Conservation (phyloP, 1,140 invertebrate species). For the Danaus melanippus region DNA sequence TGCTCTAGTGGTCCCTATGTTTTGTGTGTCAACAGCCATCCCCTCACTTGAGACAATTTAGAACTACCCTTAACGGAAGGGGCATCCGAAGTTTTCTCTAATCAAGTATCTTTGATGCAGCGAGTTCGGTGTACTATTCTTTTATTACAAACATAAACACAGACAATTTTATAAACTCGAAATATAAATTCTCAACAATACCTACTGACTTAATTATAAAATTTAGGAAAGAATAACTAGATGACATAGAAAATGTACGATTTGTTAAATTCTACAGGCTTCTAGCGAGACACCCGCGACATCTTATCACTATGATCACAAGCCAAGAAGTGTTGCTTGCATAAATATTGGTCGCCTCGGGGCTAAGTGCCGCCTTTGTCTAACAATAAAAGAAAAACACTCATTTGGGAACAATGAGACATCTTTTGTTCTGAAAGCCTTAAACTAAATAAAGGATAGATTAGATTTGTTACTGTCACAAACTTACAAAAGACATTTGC, state of each 20-base stretch:
- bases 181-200: too few species aligned
- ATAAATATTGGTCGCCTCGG: conserved; percentile 61
- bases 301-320: conserved; percentile 9
- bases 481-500: background rate
- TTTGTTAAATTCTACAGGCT: too few species aligned
- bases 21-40: conserved; percentile 21
- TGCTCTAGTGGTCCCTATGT: conserved; percentile 12
- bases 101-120: conserved; percentile 12
- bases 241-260: too few species aligned
- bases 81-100: conserved; percentile 20
- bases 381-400: conserved; percentile 65
- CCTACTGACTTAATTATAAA: too few species aligned
- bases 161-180: too few species aligned
- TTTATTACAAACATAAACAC: too few species aligned
- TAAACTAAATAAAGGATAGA: background rate
- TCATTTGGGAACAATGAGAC: conserved; percentile 58
- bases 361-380: conserved; percentile 57
- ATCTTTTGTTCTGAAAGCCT: conserved; percentile 12
- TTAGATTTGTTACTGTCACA: conserved; percentile 1
- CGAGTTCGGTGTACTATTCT: too few species aligned
- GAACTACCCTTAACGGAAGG: conserved; percentile 11
- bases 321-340: conserved; percentile 43
- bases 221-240: too few species aligned
- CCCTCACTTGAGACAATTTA: conserved; percentile 11
- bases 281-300: background rate